Evolutionary conservation across 2,888 invertebrate genomes (phyloP).

Genomic region (Drepanosiphum platanoidis): DNA sequence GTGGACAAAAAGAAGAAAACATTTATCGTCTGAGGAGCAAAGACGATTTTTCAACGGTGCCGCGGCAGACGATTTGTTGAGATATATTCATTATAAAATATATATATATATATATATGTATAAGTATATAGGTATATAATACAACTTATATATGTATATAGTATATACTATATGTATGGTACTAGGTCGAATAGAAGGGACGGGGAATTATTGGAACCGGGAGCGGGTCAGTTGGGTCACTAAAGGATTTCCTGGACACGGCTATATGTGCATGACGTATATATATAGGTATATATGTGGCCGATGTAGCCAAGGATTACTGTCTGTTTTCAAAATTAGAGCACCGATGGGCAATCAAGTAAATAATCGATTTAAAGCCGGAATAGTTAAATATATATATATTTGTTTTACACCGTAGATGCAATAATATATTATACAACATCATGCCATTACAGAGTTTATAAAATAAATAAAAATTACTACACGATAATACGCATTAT

Average conservation of each 20-base stretch:
- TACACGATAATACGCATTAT: neutral
- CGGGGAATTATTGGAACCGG: neutral
- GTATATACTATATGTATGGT: too few species aligned
- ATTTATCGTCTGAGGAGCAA: constrained; percentile 39
- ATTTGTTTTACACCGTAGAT: neutral
- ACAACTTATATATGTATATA: too few species aligned
- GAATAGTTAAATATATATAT: neutral
- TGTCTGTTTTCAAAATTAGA: constrained; percentile 18
- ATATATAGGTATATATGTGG: neutral
- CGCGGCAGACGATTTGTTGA: constrained; percentile 38
- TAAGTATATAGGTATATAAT: too few species aligned
- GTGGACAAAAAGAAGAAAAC: constrained; percentile 37
- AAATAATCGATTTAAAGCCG: neutral
- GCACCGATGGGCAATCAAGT: neutral
- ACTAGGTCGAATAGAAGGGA: neutral
- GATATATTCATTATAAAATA: constrained; percentile 56
- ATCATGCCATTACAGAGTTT: neutral
- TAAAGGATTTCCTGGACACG: constrained; percentile 2
- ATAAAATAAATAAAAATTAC: neutral
- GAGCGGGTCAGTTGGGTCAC: neutral
- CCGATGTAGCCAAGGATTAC: constrained; percentile 3
- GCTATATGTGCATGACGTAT: neutral
- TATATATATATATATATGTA: too few species aligned
- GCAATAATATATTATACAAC: neutral
- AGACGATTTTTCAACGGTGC: constrained; percentile 58